Base-by-base conservation (phyloP, 2,888 invertebrate genomes). In the Desoria tigrina region DNA sequence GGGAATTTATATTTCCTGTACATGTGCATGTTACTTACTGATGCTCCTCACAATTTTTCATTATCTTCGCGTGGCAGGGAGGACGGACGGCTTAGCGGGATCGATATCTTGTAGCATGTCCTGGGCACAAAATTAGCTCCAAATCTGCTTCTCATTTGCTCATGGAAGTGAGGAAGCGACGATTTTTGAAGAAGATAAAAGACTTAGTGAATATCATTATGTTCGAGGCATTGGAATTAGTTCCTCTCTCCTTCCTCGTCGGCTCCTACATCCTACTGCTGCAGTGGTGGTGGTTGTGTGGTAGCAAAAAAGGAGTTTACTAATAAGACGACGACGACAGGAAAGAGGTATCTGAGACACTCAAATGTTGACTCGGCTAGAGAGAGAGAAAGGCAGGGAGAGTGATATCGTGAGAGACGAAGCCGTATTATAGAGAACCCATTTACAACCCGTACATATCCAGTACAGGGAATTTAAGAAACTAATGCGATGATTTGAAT, bases 401-500 rank as follows among this genome's bases (percentile, higher is more conserved):
- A 21, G 45, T 18, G n/a, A 45, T 45, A 45, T 45, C 45, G 45
- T 45, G 32, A 32, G 32, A 32, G n/a, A n/a, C n/a, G n/a, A n/a
- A n/a, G n/a, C n/a, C n/a, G 32, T 32, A 32, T 7, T 32, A 32
- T 32, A 32, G 32, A 11, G 32, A 32, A 32, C 32, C 32, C 32
- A 32, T 32, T 32, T 32, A 32, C 32, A 32, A 32, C 32, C 45
- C 6, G 45, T 21, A 21, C n/a, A 45, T 16, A 39, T 45, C 45
- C 45, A 45, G 45, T 16, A 21, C 26, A 18, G 56, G 23, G 65
- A 68, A 56, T 68, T 65, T 68, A 68, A 50, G 62, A 60, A 63
- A 62, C 70, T 72, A 74, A 74, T 72, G 71, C 70, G 72, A 74
- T 72, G 74, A 72, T 74, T 74, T 74, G 66, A 74, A 70, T 69